Base-by-base conservation (phyloP, 1,140 invertebrate species). In the Mactra quadrangularis region DNA sequence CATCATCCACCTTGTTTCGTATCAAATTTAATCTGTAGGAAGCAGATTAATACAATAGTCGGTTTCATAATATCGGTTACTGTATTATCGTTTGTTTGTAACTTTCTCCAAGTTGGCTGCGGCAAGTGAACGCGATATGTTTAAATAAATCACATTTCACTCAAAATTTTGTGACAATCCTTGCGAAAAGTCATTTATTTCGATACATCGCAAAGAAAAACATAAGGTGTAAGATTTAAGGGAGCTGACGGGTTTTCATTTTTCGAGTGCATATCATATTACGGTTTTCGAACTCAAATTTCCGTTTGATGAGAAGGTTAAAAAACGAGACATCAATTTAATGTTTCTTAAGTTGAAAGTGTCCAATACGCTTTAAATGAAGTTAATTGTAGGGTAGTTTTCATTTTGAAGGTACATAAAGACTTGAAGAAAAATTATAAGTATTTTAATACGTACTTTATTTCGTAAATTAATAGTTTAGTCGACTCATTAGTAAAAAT, bases 301-400 rank as follows among this genome's bases (percentile, higher is more conserved):
- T 31, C 74, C 62, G 74, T 76, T 76, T 76, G 74, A 76, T 62
- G 74, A 76, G 74, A 38, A 33, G 52, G 38, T 75, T 35, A 62
- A 62, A 75, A 62, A 62, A 60, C 41, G 25, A 50, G 33, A 60
- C 59, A 17, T 72, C 55, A n/a, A 57, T 57, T 72, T 55, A 55
- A 72, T 41, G 50, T 72, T 31, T 72, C 70, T 57, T 72, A 38
- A 72, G 31, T 55, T 11, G 19, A 15, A 22, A 1, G 7, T 33
- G 35, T n/a, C n/a, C 35, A 31, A 55, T 57, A 72, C 50, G 50
- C 17, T 9, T 57, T 38, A 15, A 38, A 57, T 55, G 29, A 22
- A 7, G 35, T 4, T 72, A 72, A 72, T 72, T 19, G 52, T 72
- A 72, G 70, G 70, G 70, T 57, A 55, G 70, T 29, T 72, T 72